Conservation (phyloP, 2,888 invertebrate genomes). For the Chloroclysta siterata region DNA sequence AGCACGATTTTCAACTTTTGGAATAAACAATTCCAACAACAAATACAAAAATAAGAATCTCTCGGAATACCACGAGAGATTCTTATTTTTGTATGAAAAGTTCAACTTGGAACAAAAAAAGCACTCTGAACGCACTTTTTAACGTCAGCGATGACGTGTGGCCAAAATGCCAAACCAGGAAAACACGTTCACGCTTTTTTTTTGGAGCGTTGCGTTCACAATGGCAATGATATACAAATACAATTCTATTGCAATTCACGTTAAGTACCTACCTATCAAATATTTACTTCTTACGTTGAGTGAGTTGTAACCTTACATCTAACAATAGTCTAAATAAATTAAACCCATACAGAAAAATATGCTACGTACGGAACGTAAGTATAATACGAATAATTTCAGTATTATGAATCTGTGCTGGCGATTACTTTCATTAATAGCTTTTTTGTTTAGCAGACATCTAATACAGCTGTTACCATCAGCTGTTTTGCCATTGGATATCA, state of each 20-base stretch:
- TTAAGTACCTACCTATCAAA: no score
- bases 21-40: no score
- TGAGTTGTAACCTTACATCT: no score
- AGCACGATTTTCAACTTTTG: no score
- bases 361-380: neutral
- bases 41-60: no score
- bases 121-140: slow-evolving; percentile 54
- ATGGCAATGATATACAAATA: no score
- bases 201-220: neutral
- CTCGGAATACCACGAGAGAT: no score
- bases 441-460: neutral
- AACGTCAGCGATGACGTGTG: slow-evolving; percentile 75
- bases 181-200: slow-evolving; percentile 49
- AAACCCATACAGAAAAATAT: no score
- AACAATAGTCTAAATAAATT: no score
- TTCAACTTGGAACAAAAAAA: neutral
- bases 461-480: neutral
- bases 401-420: neutral
- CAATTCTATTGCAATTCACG: no score
- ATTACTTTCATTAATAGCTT: no score
- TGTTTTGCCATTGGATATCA: neutral
- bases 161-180: slow-evolving; percentile 28
- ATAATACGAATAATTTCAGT: neutral
- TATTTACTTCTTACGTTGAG: neutral
- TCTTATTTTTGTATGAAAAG: neutral